Evolutionary conservation across 2,888 invertebrate species (phyloP).

Genomic region (Anthrax anthrax): DNA sequence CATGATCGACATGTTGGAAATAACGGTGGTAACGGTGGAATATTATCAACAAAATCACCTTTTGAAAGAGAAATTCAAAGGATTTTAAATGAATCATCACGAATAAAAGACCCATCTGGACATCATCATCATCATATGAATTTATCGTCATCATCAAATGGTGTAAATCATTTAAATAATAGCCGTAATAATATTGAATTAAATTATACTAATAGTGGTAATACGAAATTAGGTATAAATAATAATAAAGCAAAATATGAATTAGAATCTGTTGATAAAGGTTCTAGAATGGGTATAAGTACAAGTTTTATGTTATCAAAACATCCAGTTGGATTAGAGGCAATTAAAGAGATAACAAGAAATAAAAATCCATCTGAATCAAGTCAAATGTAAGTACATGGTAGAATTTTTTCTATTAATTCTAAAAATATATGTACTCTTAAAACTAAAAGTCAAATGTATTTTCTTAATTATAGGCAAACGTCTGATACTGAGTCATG

Average conservation of each 20-base stretch:
- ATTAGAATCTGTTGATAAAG: slow-evolving; percentile 17
- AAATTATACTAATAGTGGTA: slow-evolving; percentile 28
- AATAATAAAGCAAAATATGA: slow-evolving; percentile 26
- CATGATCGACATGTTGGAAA: slow-evolving; percentile 31
- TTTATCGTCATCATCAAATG: slow-evolving; percentile 1
- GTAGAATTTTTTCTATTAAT: background rate
- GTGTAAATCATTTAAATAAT: slow-evolving; percentile 14
- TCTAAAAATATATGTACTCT: background rate
- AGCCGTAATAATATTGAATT: slow-evolving; percentile 27
- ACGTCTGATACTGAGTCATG: slow-evolving; percentile 34
- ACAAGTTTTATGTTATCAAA: slow-evolving; percentile 33
- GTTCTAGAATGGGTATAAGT: slow-evolving; percentile 27
- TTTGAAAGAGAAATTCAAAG: slow-evolving; percentile 70
- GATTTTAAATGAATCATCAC: slow-evolving; percentile 48
- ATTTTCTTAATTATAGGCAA: slow-evolving; percentile 23
- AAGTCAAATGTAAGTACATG: slow-evolving; percentile 32
- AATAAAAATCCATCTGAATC: slow-evolving; percentile 41
- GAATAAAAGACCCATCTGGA: slow-evolving; percentile 18
- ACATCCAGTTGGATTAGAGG: slow-evolving; percentile 63
- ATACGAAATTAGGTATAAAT: slow-evolving; percentile 27
- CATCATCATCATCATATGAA: too few relatives aligned
- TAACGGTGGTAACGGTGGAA: slow-evolving; percentile 14
- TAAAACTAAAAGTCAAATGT: background rate
- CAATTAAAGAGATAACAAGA: slow-evolving; percentile 59
- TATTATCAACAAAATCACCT: slow-evolving; percentile 42